These are phyloP conservation scores for Melanogrammus aeglefinus DNA, from an alignment of 2,797 vertebrate genomes.

Conservation along the genomic window DNA sequence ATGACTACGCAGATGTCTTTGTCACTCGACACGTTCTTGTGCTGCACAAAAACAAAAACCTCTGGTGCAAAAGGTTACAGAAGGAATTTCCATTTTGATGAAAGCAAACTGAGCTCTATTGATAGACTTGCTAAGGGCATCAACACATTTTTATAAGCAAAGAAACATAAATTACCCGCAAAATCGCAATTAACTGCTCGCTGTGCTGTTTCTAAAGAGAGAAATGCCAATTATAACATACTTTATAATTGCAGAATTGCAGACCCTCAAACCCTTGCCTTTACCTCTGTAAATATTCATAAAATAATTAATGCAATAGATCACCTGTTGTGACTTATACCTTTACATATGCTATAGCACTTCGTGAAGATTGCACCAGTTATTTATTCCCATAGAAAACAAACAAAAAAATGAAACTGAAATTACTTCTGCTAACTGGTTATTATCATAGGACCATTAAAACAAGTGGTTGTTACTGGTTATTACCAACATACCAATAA, in stretches of 20 bases:
- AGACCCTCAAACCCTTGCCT: neutral
- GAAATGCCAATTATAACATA: neutral
- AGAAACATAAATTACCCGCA: slow-evolving; percentile 17
- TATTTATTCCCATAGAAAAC: no score
- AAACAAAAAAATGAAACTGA: no score
- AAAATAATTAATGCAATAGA: no score
- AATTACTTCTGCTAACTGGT: no score
- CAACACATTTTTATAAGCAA: slow-evolving; percentile 14
- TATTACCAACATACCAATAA: no score
- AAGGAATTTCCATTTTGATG: neutral
- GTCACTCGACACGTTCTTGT: slow-evolving; percentile 2
- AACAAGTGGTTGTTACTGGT: no score
- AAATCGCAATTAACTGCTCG: slow-evolving; percentile 13
- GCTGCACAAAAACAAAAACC: neutral
- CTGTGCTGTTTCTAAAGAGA: neutral
- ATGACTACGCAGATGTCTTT: neutral
- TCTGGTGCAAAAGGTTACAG: neutral
- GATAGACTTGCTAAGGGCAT: slow-evolving; percentile 13
- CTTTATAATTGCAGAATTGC: neutral
- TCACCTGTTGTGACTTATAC: no score
- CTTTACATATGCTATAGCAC: no score
- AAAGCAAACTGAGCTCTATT: neutral
- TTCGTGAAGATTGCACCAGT: no score
- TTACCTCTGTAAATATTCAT: neutral
- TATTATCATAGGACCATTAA: no score